Evolutionary conservation across 2,113 vertebrate species (phyloP).

Genomic region (Oryzias curvinotus): DNA sequence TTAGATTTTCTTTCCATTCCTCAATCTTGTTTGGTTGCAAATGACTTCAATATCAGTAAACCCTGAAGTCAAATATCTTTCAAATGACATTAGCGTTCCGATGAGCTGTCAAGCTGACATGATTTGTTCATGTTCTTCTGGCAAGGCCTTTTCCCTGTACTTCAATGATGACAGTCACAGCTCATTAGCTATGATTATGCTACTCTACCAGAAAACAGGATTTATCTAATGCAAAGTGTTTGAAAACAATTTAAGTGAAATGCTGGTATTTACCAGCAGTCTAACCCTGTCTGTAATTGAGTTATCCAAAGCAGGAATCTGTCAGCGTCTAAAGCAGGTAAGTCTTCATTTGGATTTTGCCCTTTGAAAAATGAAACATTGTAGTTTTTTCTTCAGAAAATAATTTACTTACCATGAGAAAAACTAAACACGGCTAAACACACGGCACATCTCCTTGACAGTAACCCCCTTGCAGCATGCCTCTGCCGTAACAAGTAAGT

Average conservation of each 20-base stretch:
- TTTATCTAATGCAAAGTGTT: conserved; percentile 27
- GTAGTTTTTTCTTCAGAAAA: too few relatives aligned
- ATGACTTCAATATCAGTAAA: conserved; percentile 5
- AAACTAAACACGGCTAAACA: too few relatives aligned
- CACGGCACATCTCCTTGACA: too few relatives aligned
- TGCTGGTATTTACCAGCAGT: not conserved
- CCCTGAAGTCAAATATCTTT: conserved; percentile 12
- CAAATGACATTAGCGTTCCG: conserved; percentile 14
- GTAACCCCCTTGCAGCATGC: too few relatives aligned
- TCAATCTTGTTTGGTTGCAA: not conserved
- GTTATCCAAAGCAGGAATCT: not conserved
- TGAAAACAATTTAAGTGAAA: conserved; percentile 22
- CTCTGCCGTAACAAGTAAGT: too few relatives aligned
- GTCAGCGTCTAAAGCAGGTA: not conserved
- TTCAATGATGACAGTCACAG: conserved; percentile 32
- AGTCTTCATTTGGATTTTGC: too few relatives aligned
- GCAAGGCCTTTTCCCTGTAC: conserved; percentile 21
- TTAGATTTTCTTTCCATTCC: conserved; percentile 2
- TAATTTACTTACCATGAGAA: too few relatives aligned
- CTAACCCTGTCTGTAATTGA: conserved; percentile 2
- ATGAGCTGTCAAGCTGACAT: conserved; percentile 36
- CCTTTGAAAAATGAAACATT: too few relatives aligned
- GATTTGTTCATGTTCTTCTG: conserved; percentile 37
- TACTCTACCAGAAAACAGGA: conserved; percentile 22
- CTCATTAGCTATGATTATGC: conserved; percentile 54